Conservation (phyloP, 2,113 vertebrate genomes). For the Macquaria australasica region DNA sequence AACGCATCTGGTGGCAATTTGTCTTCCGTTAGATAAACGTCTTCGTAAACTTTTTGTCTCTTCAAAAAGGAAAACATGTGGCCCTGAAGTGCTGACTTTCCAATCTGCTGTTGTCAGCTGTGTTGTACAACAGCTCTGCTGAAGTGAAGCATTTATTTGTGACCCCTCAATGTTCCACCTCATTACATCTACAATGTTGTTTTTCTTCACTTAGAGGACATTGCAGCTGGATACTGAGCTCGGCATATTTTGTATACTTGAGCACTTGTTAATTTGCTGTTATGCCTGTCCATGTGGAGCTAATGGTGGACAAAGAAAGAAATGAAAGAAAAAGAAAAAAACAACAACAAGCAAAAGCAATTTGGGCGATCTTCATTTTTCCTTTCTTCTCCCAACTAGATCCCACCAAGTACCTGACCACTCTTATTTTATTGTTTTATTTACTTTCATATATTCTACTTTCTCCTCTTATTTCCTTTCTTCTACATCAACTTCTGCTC, state of each 20-base stretch:
- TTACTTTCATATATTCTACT: not conserved
- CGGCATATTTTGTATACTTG: slow-evolving; percentile 62
- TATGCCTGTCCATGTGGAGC: slow-evolving; percentile 60
- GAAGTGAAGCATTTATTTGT: slow-evolving; percentile 74
- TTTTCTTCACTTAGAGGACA: slow-evolving; percentile 66
- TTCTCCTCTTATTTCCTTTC: not conserved
- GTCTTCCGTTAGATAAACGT: slow-evolving; percentile 55
- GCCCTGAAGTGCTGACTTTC: slow-evolving; percentile 67
- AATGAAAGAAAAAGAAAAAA: slow-evolving; percentile 29
- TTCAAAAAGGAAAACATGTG: slow-evolving; percentile 57
- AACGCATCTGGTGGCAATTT: slow-evolving; percentile 68
- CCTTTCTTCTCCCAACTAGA: not conserved
- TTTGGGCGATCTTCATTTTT: slow-evolving; percentile 21
- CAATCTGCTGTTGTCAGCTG: slow-evolving; percentile 72
- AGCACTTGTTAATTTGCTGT: slow-evolving; percentile 71
- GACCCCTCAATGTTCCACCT: slow-evolving; percentile 75
- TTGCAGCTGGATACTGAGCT: slow-evolving; percentile 76
- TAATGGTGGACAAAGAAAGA: slow-evolving; percentile 47
- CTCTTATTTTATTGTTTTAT: not conserved
- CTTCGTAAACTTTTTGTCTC: slow-evolving; percentile 56
- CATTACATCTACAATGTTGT: slow-evolving; percentile 78
- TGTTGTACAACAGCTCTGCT: slow-evolving; percentile 67
- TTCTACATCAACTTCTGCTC: not conserved
- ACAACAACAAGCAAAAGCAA: slow-evolving; percentile 22
- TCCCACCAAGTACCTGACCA: slow-evolving; percentile 1